Evolutionary conservation across 2,888 invertebrate genomes (phyloP).

Genomic region (Eulithis prunata): DNA sequence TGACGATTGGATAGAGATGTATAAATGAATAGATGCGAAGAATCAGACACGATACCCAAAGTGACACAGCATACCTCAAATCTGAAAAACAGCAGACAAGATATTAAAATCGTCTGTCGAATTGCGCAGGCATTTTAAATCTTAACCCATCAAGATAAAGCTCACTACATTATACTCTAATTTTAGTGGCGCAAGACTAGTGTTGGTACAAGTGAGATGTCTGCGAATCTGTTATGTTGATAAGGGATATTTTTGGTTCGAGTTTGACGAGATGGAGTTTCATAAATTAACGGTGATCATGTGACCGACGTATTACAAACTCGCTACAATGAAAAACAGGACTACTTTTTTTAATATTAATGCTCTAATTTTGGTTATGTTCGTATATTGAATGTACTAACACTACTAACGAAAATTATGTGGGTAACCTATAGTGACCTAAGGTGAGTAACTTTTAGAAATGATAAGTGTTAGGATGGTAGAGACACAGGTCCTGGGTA

Average conservation of each 20-base stretch:
- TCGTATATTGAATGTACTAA: no score
- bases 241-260: slow-evolving; percentile 55
- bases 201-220: slow-evolving; percentile 71
- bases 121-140: not conserved
- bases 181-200: slow-evolving; percentile 33
- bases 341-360: not conserved
- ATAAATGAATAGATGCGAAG: not conserved
- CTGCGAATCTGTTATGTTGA: slow-evolving; percentile 58
- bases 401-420: no score
- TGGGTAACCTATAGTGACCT: no score
- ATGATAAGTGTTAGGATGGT: no score
- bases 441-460: no score
- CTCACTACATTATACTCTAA: not conserved
- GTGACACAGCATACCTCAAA: not conserved
- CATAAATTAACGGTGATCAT: not conserved
- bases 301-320: not conserved
- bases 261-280: slow-evolving; percentile 46
- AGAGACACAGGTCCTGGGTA: no score
- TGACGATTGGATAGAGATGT: not conserved
- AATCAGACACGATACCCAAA: not conserved
- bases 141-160: not conserved
- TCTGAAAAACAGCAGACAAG: not conserved
- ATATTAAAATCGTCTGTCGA: not conserved
- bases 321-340: not conserved
- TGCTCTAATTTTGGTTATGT: no score